Percentiles rank a stretch among this genome's conserved stretches.
phyloP scores from a whole-genome alignment of 2,888 invertebrate species.

The Mantis religiosa region DNA sequence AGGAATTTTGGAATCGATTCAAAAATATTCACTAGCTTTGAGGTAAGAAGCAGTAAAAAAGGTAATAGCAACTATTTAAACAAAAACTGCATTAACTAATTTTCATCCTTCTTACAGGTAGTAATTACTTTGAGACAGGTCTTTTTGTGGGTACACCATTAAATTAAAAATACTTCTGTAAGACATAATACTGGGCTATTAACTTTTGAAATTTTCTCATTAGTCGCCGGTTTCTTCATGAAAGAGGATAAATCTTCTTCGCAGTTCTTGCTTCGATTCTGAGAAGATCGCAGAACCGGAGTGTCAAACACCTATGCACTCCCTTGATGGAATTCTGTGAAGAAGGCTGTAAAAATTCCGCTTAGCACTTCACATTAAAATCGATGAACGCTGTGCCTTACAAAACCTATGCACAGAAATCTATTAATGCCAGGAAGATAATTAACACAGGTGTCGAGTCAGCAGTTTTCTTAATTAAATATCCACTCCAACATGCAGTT shows the following conservation, averaged over 20 bases:
- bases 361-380: background rate
- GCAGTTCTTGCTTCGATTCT: background rate
- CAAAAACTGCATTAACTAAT: too few relatives aligned
- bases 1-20: too few relatives aligned
- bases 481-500: background rate
- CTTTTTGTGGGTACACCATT: too few relatives aligned
- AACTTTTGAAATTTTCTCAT: too few relatives aligned
- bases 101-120: too few relatives aligned
- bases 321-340: background rate
- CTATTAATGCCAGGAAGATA: background rate
- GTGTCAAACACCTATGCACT: background rate
- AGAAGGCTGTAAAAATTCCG: background rate
- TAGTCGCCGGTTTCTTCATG: background rate
- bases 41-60: too few relatives aligned
- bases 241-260: background rate
- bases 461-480: background rate
- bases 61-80: too few relatives aligned
- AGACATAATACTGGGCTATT: too few relatives aligned
- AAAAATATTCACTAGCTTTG: too few relatives aligned
- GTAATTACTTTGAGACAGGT: too few relatives aligned
- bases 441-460: background rate
- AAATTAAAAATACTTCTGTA: too few relatives aligned
- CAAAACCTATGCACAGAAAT: background rate
- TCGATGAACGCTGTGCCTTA: background rate
- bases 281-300: background rate